Evolutionary conservation across 2,113 vertebrate species (phyloP), one percentile per base, ranked within the genome.

Genomic region (Sceloporus tristichus): DNA sequence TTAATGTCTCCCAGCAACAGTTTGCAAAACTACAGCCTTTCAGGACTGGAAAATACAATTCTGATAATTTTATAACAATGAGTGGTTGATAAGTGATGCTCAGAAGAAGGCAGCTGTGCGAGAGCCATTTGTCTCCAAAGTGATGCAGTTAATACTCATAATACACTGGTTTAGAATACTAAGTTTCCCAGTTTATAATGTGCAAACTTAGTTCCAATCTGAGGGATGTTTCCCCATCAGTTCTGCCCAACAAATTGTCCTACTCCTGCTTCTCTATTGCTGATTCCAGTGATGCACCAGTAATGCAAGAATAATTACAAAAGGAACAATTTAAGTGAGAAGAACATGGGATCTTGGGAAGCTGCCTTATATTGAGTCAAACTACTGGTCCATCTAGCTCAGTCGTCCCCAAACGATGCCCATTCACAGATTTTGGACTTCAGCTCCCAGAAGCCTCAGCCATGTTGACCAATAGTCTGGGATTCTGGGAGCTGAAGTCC

Each of bases 1-100:
- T 65, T 54, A 88, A 91, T 68, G 87, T 42, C 86, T 29, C 82
- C 29, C 75, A 80, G 82, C 5, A n/a, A 68, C 27, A 54, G 71
- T 76, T 77, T 66, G 65, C 48, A 70, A 66, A 83, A 25, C 38
- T 23, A 7, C 23, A 59, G 27, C 25, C 53, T 87, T 78, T 40
- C 78, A 81, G 66, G 21, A 53, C 42, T 42, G 34, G 34, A 29
- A 40, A 87, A 74, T 25, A 42, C 66, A 81, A 10, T 71, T 81
- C 53, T 81, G 66, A 81, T 27, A 2, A n/a, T 62, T 80, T 29
- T 19, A 56, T 59, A 38, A 84, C 19, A 59, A 84, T 23, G 82
- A 56, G 48, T 42, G 38, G 25, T 29, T 6, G 74, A 76, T 59
- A 40, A 76, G 16, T 59, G 73, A 29, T 76, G 59, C 34, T 53